Evolutionary conservation across 2,797 vertebrate species (phyloP), one percentile per base, ranked within the genome.

Genomic region (Falco peregrinus): DNA sequence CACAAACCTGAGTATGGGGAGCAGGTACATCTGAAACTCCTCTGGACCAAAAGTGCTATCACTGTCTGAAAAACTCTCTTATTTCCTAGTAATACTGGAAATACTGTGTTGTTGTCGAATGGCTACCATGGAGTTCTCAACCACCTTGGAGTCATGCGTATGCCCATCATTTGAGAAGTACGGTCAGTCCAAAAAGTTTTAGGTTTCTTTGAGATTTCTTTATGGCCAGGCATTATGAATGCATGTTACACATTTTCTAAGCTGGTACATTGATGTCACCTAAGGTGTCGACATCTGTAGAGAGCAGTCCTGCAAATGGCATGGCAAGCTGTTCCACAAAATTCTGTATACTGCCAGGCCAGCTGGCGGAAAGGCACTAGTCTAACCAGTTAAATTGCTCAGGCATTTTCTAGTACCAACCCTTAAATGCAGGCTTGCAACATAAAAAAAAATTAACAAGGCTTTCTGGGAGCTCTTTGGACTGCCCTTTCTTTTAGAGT

Each of bases 321-420:
- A 65, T 10, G 17, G 67, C 74, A 96, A 95, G 51, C 50, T 89
- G 70, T 89, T 92, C 51, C 39, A 84, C 39, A 75, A 65, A 92
- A 88, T 63, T 79, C 33, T 63, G 12, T 69, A 56, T 69, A 31
- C 54, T 79, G 56, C 39, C 65, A 94, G 63, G 33, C 67, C 90
- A 93, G 70, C 74, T 96, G 88, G 86, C 37, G 2, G 74, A 82
- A 94, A 54, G 43, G 21, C 54, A 82, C 37, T 64, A 65, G 26
- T 59, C 65, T 89, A 91, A 64, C 54, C 76, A 75, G 70, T 93
- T 83, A 81, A 91, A 94, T 88, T 94, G 76, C 65, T 69, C 50
- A 63, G 51, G 35, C 54, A 69, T 94, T 92, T 93, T 91, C 79
- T 74, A 84, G 50, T 59, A 94, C n/a, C 9, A 84, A 50, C 37